These are phyloP conservation scores for Luscinia luscinia DNA, from an alignment of 2,797 vertebrate genomes.

Conservation along the genomic window DNA sequence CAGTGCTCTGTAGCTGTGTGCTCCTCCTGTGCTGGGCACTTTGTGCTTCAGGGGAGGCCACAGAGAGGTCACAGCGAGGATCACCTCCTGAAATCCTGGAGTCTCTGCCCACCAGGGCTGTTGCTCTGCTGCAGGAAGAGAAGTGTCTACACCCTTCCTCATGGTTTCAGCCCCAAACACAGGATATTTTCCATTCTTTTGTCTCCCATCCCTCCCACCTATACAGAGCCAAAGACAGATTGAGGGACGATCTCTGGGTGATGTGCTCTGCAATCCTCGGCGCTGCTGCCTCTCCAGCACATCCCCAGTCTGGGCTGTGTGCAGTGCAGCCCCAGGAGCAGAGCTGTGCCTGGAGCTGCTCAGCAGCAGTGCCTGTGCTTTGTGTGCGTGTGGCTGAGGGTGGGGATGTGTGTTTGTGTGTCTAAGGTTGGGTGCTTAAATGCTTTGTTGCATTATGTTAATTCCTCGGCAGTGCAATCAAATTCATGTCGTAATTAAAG, in stretches of 20 bases:
- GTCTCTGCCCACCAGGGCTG: neutral
- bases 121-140: neutral
- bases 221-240: neutral
- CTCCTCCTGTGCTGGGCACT: neutral
- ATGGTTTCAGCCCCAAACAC: neutral
- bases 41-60: neutral
- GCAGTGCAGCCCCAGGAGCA: neutral
- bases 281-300: neutral
- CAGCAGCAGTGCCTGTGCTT: neutral
- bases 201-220: neutral
- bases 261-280: neutral
- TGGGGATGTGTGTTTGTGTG: conserved; percentile 60
- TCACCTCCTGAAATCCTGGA: neutral
- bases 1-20: neutral
- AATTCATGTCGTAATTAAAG: conserved; percentile 96
- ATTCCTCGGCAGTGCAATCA: conserved; percentile 89
- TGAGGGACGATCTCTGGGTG: neutral
- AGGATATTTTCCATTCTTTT: neutral
- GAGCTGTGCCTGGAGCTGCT: neutral
- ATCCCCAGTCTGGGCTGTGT: neutral
- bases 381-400: neutral
- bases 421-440: conserved; percentile 74
- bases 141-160: neutral
- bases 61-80: neutral
- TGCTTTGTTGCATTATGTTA: conserved; percentile 87